Evolutionary conservation across 2,113 vertebrate species (phyloP).

Genomic region (human (Homo sapiens)): DNA sequence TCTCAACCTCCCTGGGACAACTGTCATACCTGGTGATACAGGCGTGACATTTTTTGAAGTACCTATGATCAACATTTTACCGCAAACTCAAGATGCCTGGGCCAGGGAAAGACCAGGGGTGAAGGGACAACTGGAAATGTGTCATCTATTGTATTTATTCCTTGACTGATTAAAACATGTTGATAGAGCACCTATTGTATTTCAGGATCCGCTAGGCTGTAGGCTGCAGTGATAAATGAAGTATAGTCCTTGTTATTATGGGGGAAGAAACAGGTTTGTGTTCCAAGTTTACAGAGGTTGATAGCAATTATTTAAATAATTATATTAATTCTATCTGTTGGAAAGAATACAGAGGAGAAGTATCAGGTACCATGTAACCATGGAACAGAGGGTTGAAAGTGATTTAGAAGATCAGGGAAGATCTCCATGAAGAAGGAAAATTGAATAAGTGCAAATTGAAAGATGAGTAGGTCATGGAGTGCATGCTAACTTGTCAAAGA

Average conservation of each 20-base stretch:
- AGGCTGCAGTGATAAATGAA: background rate
- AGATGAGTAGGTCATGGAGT: background rate
- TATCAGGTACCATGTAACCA: background rate
- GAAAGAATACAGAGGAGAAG: background rate
- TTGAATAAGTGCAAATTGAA: background rate
- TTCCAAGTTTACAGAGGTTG: background rate
- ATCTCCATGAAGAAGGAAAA: background rate
- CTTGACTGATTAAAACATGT: background rate
- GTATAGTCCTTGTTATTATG: background rate
- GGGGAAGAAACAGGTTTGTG: background rate
- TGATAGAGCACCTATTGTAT: background rate
- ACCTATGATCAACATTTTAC: background rate
- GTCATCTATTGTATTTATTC: background rate
- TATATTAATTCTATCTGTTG: background rate
- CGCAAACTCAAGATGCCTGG: background rate
- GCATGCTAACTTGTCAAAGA: background rate
- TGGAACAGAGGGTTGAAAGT: background rate
- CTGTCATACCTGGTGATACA: too few relatives aligned
- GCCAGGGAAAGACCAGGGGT: background rate
- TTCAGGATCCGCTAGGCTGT: background rate
- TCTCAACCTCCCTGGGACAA: background rate
- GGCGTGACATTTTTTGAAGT: background rate
- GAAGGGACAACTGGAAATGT: background rate
- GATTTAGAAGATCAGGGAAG: background rate
- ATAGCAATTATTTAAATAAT: background rate